These are phyloP conservation scores for Artibeus jamaicensis DNA, from an alignment of 2,797 vertebrate genomes.

Conservation along the genomic window DNA sequence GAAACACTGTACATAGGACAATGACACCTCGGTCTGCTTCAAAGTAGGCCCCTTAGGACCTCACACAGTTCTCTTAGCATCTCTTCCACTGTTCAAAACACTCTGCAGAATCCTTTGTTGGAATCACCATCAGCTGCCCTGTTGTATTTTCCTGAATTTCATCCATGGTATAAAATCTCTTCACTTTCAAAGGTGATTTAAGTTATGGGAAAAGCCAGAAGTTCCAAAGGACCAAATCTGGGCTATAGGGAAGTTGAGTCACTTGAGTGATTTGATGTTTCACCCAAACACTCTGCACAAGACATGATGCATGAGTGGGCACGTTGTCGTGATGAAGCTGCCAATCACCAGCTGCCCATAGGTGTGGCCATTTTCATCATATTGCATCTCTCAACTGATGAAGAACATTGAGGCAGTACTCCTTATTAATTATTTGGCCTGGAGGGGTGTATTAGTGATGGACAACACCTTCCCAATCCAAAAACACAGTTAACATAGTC, in stretches of 20 bases:
- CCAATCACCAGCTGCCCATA: background rate
- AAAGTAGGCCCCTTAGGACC: background rate
- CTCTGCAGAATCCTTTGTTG: background rate
- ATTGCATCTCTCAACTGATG: background rate
- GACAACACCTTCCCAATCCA: background rate
- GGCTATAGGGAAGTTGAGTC: background rate
- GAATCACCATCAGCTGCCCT: background rate
- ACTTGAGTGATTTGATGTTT: background rate
- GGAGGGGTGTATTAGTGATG: background rate
- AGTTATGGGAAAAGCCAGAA: background rate
- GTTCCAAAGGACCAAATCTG: background rate
- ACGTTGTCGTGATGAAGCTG: background rate
- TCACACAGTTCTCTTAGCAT: background rate
- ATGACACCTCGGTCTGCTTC: background rate
- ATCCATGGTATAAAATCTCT: background rate
- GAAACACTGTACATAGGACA: background rate
- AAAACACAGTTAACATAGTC: background rate
- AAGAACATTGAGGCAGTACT: background rate
- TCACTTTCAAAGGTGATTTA: background rate
- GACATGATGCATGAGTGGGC: background rate
- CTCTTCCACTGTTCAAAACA: background rate
- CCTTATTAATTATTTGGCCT: background rate
- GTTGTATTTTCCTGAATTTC: background rate
- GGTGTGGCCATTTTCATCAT: background rate
- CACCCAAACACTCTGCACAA: background rate